Base-by-base conservation (phyloP, 2,888 invertebrate species). In the Pantelozetes paolii region DNA sequence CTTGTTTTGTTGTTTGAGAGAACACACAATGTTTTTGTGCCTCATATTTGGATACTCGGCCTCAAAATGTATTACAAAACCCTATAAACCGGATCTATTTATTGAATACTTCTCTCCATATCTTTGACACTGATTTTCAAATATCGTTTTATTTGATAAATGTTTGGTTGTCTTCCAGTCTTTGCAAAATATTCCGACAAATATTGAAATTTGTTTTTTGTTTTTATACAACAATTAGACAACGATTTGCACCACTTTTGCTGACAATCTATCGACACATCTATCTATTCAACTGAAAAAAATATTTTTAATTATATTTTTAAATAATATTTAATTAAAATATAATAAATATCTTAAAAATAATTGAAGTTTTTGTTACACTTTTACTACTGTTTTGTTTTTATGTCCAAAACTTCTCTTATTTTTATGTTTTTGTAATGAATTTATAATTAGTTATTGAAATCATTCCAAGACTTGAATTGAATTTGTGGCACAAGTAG, bases 191-290 rank as follows among this genome's bases (percentile, higher is more conserved):
- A 45, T 45, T 6, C 15, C 15, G 6, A 11, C 45, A 45, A 15
- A 45, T 45, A 45, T 45, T 45, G 11, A 13, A 45, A 15, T 45
- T 45, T 9, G 11, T 13, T 45, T 18, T 13, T 18, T 2, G 2
- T 45, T 45, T 15, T 45, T 45, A 6, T 45, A 45, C 18, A 13
- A 45, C 15, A 15, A 45, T 45, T 30, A 23, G 28, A 57, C 57
- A 57, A 57, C 57, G 57, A 57, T 57, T 57, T 30, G 57, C 57
- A 57, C 57, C 28, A 57, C 30, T 30, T 13, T 30, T 57, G 30
- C 54, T 18, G 57, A 57, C 57, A 57, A 57, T 57, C 57, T 57
- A 6, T 57, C 15, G 18, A 26, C 26, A 57, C n/a, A 57, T 30
- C 30, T 28, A 13, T 57, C 57, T 57, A 15, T 57, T 57, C 18